A percentile compares a stretch with the other conserved stretches of the same genome.
These are phyloP conservation scores for Morphnarchus princeps DNA, from an alignment of 2,113 vertebrate genomes.

Conservation along the genomic window DNA sequence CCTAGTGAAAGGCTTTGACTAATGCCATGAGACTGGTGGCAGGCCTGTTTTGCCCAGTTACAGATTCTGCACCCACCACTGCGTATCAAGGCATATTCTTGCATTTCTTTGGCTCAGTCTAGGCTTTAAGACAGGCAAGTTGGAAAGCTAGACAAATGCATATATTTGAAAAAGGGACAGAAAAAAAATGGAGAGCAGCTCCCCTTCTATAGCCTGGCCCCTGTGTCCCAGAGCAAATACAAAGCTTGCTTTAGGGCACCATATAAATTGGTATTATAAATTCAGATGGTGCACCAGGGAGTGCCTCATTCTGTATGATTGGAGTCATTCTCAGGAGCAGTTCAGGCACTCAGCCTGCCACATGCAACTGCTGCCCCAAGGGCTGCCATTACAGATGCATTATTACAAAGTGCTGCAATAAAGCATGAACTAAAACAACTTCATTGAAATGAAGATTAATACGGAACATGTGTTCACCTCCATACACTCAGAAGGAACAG, in stretches of 20 bases:
- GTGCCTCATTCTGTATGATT: conserved; percentile 80
- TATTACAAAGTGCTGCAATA: conserved; percentile 80
- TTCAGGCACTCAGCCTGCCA: conserved; percentile 78
- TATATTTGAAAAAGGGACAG: neutral
- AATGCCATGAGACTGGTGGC: neutral
- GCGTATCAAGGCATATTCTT: neutral
- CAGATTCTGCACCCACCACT: neutral
- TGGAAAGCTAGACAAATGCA: conserved; percentile 42
- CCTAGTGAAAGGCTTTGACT: neutral
- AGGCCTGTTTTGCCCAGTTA: neutral
- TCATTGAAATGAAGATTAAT: conserved; percentile 84
- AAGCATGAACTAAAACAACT: conserved; percentile 82
- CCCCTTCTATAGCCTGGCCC: conserved; percentile 32
- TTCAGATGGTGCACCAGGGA: conserved; percentile 81
- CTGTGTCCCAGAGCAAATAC: conserved; percentile 71
- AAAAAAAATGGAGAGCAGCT: conserved; percentile 9
- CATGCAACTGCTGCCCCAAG: conserved; percentile 76
- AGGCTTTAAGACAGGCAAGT: conserved; percentile 9
- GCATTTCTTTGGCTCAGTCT: neutral
- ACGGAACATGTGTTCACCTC: conserved; percentile 73
- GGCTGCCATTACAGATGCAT: conserved; percentile 80
- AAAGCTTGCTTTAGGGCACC: conserved; percentile 77
- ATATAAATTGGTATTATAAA: conserved; percentile 82
- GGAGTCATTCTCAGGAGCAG: conserved; percentile 75
- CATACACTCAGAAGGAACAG: conserved; percentile 48